A percentile compares a stretch with the other conserved stretches of the same genome.
These are phyloP conservation scores for Taxidea taxus DNA, from an alignment of 2,113 vertebrate species.

Conservation along the genomic window DNA sequence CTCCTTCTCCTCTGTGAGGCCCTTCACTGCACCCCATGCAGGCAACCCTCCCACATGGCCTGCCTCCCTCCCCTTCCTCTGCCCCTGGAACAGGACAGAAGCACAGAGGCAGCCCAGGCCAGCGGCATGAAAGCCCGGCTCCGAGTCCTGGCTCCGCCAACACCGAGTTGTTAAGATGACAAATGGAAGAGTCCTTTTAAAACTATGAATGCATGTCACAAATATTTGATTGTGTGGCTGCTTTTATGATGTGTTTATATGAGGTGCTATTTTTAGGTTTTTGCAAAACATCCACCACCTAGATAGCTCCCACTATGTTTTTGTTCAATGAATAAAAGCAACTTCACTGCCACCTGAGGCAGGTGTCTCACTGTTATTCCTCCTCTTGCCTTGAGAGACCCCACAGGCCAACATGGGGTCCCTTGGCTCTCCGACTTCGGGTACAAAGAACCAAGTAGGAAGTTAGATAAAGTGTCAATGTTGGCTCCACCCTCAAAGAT, in stretches of 20 bases:
- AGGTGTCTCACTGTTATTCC: neutral
- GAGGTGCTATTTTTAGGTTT: neutral
- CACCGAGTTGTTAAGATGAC: neutral
- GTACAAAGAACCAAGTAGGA: neutral
- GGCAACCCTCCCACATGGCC: too few species aligned
- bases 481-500: neutral
- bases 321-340: neutral
- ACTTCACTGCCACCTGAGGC: neutral
- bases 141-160: neutral
- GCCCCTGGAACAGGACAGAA: neutral
- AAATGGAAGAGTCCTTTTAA: neutral
- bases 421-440: neutral
- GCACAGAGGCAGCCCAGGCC: neutral
- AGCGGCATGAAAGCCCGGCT: fast-evolving
- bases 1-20: neutral
- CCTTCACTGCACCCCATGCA: neutral
- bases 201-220: neutral
- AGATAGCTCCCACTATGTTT: neutral
- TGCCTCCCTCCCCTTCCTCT: too few species aligned
- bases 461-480: neutral
- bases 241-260: neutral
- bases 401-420: fast-evolving
- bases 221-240: neutral
- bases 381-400: neutral
- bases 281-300: neutral